Conservation (phyloP, 2,888 invertebrate species). For the Julus scandinavius region DNA sequence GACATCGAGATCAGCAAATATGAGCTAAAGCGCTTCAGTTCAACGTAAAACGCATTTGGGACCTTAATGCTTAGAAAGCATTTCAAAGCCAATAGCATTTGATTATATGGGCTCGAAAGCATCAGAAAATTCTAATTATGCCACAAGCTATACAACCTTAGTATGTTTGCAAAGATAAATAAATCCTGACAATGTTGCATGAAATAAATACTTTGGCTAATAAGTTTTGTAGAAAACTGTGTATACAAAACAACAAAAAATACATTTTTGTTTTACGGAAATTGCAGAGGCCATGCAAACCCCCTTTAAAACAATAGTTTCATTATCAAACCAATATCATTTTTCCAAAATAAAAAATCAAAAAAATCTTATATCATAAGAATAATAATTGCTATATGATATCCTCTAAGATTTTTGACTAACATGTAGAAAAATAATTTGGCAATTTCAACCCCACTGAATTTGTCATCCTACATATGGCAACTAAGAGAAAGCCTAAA, state of each 20-base stretch:
- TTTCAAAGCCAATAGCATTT: not conserved
- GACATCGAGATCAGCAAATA: not conserved
- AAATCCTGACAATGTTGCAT: not conserved
- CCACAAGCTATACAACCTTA: not conserved
- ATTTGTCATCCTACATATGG: too few species aligned
- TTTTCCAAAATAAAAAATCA: too few species aligned
- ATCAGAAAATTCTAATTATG: not conserved
- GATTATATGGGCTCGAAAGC: slow-evolving; percentile 11
- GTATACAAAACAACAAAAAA: too few species aligned
- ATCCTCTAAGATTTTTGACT: too few species aligned
- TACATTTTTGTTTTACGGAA: too few species aligned
- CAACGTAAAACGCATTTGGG: not conserved
- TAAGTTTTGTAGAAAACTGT: too few species aligned
- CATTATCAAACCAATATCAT: too few species aligned
- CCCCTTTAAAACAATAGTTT: too few species aligned
- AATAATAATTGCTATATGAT: too few species aligned
- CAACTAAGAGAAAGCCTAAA: not conserved
- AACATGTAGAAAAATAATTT: not conserved
- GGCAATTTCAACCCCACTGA: not conserved
- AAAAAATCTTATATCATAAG: too few species aligned
- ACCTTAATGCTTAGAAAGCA: not conserved
- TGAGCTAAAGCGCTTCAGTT: not conserved
- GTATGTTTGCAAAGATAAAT: not conserved
- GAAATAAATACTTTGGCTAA: too few species aligned
- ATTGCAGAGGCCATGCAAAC: too few species aligned